Evolutionary conservation across 2,797 vertebrate genomes (phyloP), one percentile per base, ranked within the genome.

Genomic region (Fringilla coelebs): DNA sequence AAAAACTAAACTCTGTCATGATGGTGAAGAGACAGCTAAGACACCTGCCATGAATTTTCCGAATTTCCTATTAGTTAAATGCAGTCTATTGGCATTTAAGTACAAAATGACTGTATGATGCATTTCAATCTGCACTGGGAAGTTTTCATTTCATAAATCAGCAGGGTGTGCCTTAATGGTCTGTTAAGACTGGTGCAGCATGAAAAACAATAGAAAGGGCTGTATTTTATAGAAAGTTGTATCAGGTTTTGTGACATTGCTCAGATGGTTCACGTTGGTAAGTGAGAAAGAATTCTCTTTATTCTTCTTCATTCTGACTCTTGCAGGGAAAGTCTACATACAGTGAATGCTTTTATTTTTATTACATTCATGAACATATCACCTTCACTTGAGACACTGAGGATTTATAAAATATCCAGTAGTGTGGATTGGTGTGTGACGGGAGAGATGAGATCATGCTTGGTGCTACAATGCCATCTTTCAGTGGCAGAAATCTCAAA

Each of bases 141-240:
- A 94, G 55, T 91, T 95, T 78, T 91, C 75, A 55, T 85, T 60
- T 90, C 61, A 85, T 91, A 94, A 94, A 94, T 96, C 88, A 96
- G 38, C 76, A 45, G 94, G 43, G 49, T 62, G 68, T 92, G 93
- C 80, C 54, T 95, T 97, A 90, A 88, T 89, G n/a, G 19, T 67
- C 65, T 82, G 8, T 85, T 82, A 79, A 79, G 61, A 68, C 51
- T 76, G 20, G 10, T 79, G 31, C 54, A 80, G 31, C 78, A 94
- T 92, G 93, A 61, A 93, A 90, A 58, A 49, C 94, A 94, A 61
- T 70, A 81, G 78, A 54, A 97, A 93, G 48, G 78, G 38, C 71
- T 93, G 31, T 87, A 72, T 93, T 96, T 96, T 74, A 85, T 68
- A 93, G 24, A 60, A 87, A 83, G n/a, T 83, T 81, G 7, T 32